Conservation (phyloP, 2,797 vertebrate species). For the Anabas testudineus region DNA sequence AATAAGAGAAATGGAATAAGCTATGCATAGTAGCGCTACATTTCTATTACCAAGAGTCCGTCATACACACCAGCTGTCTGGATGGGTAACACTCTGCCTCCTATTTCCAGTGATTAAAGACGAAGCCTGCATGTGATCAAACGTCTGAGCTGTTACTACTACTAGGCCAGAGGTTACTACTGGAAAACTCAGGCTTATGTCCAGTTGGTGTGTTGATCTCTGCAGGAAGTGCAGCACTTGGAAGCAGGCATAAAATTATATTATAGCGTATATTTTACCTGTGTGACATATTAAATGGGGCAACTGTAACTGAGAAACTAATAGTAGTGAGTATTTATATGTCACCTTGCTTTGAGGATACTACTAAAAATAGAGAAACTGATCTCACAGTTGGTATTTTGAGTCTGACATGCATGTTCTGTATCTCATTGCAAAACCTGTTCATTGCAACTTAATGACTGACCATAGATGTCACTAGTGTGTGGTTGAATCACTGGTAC, state of each 20-base stretch:
- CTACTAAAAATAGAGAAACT: conserved; percentile 47
- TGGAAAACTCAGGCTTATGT: conserved; percentile 29
- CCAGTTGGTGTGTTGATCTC: conserved; percentile 19
- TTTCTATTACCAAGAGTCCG: conserved; percentile 48
- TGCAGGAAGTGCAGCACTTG: conserved; percentile 7
- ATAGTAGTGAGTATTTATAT: conserved; percentile 47
- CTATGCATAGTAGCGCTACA: conserved; percentile 50
- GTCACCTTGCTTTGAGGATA: conserved; percentile 42
- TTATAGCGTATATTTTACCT: neutral
- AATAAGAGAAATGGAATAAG: conserved; percentile 49
- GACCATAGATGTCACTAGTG: neutral
- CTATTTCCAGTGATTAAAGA: conserved; percentile 58
- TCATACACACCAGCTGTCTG: conserved; percentile 37
- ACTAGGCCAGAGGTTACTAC: conserved; percentile 50
- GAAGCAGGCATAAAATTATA: neutral
- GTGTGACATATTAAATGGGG: conserved; percentile 24
- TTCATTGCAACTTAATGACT: neutral
- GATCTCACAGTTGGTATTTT: conserved; percentile 21
- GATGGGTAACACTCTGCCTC: conserved; percentile 23
- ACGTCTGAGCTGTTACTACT: conserved; percentile 28
- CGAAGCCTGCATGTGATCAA: conserved; percentile 55
- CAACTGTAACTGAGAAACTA: conserved; percentile 34
- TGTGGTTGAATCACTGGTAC: conserved; percentile 9
- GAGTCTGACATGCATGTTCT: neutral
- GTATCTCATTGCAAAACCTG: neutral